Percentiles rank a stretch among this genome's conserved stretches.
Evolutionary conservation across 2,113 vertebrate genomes (phyloP).

Genomic region (Nesogale talazaci): DNA sequence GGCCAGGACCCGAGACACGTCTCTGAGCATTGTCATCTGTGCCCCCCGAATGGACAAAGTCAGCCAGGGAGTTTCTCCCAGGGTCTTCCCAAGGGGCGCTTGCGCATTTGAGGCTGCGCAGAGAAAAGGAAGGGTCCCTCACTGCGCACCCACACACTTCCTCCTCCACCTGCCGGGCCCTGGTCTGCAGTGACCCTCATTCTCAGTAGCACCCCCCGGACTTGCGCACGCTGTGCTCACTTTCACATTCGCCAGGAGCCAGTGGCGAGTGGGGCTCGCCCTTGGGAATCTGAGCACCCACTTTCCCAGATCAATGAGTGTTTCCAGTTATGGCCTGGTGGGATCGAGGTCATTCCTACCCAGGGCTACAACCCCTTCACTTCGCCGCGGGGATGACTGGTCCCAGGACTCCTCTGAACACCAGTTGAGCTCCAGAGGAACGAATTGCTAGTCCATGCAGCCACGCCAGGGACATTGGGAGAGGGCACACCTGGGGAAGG

Average conservation of each 20-base stretch:
- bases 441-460: not conserved
- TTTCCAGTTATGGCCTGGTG: not conserved
- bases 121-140: not conserved
- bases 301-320: not conserved
- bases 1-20: not conserved
- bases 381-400: not conserved
- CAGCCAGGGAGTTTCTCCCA: not conserved
- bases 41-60: not conserved
- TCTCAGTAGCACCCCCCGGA: not conserved
- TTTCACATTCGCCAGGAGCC: not conserved
- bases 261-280: not conserved
- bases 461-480: not conserved
- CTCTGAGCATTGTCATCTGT: not conserved
- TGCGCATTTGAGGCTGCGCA: rapidly evolving
- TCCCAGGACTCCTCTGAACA: not conserved
- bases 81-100: not conserved
- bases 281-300: not conserved
- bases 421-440: not conserved
- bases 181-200: not conserved
- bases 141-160: not conserved
- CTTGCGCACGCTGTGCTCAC: not conserved
- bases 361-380: not conserved
- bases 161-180: not conserved
- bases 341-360: no score
- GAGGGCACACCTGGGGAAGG: not conserved